A percentile compares a stretch with the other conserved stretches of the same genome.
phyloP scores from a whole-genome alignment of 2,113 vertebrate genomes.

The Bettongia penicillata region DNA sequence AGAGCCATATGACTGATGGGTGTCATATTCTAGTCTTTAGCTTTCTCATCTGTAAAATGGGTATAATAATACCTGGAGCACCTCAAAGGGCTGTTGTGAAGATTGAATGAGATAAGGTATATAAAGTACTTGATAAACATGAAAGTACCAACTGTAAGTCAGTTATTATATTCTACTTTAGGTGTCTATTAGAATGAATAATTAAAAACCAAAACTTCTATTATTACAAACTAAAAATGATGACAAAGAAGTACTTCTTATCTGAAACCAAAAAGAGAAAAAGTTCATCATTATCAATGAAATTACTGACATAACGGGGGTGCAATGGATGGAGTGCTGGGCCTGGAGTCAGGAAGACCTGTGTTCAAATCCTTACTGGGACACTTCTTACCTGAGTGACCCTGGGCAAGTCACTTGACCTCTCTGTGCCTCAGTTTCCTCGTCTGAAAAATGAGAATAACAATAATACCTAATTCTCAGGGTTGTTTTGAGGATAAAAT shows the following conservation, averaged over 20 bases:
- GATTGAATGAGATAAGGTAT: background rate
- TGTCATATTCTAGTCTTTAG: background rate
- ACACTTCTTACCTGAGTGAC: background rate
- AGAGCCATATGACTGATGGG: background rate
- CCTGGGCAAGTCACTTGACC: background rate
- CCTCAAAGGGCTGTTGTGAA: background rate
- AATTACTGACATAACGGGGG: background rate
- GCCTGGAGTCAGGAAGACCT: background rate
- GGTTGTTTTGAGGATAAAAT: background rate
- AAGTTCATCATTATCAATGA: background rate
- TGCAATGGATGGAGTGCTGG: background rate
- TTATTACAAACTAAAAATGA: background rate
- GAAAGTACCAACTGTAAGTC: background rate
- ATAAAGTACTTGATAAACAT: background rate
- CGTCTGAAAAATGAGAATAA: background rate
- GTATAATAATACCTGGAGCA: background rate
- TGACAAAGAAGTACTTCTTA: background rate
- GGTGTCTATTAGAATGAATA: constrained; percentile 2
- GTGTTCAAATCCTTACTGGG: background rate
- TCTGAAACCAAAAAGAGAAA: constrained; percentile 35
- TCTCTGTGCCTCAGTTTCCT: background rate
- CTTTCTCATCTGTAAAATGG: background rate
- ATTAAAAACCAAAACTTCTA: background rate
- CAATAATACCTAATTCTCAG: background rate
- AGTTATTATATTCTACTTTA: constrained; percentile 24